phyloP scores from a whole-genome alignment of 2,113 vertebrate genomes.

The Silurus asotus region DNA sequence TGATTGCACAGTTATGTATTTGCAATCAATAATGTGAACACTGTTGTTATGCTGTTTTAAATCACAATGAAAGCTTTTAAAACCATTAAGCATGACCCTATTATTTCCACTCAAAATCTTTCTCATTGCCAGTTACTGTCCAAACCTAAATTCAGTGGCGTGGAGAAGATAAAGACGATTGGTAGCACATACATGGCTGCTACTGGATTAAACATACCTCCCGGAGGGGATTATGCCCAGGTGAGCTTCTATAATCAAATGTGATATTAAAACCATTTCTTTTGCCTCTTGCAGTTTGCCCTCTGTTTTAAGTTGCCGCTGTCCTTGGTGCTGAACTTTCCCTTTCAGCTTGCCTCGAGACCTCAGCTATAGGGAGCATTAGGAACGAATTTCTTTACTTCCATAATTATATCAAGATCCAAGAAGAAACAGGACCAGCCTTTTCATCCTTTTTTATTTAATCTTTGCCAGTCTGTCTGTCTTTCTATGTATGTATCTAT shows the following conservation, averaged over 20 bases:
- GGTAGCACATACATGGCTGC: constrained; percentile 99
- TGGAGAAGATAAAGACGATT: constrained; percentile 99
- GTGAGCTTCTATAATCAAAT: constrained; percentile 62
- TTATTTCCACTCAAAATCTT: neutral
- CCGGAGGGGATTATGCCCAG: constrained; percentile 87
- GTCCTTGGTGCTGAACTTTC: constrained; percentile 10
- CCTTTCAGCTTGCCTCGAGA: neutral
- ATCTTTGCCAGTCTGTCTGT: neutral
- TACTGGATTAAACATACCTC: constrained; percentile 87
- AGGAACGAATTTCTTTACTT: neutral
- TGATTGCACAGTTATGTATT: neutral
- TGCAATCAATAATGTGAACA: neutral
- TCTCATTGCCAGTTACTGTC: constrained; percentile 81
- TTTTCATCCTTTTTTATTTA: neutral
- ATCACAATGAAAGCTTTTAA: neutral
- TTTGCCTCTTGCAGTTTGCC: neutral
- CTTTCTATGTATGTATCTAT: no score
- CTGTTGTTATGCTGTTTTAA: neutral
- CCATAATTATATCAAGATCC: neutral
- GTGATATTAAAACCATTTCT: neutral
- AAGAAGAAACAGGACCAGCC: neutral
- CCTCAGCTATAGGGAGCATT: neutral
- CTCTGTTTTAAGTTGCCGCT: neutral
- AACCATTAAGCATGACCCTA: neutral
- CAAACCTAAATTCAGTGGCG: constrained; percentile 96